Conservation (phyloP, 1,140 invertebrate genomes). For the Temnothorax nylanderi region DNA sequence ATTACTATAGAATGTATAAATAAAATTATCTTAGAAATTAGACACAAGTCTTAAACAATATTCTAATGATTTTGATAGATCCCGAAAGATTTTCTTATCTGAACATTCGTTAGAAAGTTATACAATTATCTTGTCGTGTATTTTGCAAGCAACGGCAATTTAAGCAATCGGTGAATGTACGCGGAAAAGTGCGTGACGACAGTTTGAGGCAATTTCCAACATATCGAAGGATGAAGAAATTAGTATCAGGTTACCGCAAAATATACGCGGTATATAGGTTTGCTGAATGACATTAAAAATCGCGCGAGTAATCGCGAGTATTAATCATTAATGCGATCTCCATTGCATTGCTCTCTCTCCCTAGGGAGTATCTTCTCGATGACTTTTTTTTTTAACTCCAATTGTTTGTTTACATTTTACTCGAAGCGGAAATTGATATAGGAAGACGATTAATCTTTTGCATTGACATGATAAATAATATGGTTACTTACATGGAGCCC, state of each 20-base stretch:
- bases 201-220: slow-evolving; percentile 16
- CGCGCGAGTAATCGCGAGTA: background rate
- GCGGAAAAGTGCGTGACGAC: slow-evolving; percentile 29
- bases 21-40: background rate
- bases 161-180: slow-evolving; percentile 40
- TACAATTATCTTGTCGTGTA: background rate
- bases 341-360: background rate
- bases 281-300: background rate
- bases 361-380: background rate
- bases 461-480: background rate
- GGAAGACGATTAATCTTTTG: background rate
- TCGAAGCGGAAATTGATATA: background rate
- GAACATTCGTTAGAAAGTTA: slow-evolving; percentile 27
- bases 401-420: background rate
- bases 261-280: background rate
- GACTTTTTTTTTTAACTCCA: background rate
- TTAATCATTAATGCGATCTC: background rate
- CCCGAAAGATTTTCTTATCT: background rate
- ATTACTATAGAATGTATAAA: background rate
- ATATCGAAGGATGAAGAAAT: slow-evolving; percentile 21
- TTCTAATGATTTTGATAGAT: background rate
- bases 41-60: background rate
- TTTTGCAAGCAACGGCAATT: slow-evolving; percentile 36
- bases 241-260: background rate
- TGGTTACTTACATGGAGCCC: slow-evolving; percentile 88